These are phyloP conservation scores for Flexamia atlantica DNA, from an alignment of 2,888 invertebrate species.

Conservation along the genomic window DNA sequence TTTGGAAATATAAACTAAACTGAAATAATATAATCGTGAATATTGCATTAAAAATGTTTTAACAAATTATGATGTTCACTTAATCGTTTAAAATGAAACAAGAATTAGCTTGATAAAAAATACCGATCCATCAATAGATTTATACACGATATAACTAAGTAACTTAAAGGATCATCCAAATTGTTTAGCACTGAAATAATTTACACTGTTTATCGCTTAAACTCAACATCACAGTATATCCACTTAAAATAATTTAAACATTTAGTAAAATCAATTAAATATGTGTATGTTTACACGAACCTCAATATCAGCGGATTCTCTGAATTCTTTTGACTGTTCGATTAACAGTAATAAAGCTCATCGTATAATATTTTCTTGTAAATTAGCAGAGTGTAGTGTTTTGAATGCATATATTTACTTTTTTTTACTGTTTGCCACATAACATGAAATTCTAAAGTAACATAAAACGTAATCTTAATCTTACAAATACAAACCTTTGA, in stretches of 20 bases:
- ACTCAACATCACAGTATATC: not conserved
- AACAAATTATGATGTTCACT: not conserved
- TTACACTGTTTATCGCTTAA: not conserved
- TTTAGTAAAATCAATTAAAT: no score
- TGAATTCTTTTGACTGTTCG: not conserved
- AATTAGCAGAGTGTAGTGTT: not conserved
- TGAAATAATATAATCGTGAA: no score
- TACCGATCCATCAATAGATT: not conserved
- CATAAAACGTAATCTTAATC: slow-evolving; percentile 12
- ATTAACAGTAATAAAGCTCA: slow-evolving; percentile 15
- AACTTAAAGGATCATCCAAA: not conserved
- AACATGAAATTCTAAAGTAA: not conserved
- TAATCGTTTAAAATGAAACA: not conserved
- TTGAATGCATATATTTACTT: not conserved
- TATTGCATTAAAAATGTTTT: not conserved
- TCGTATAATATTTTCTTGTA: not conserved
- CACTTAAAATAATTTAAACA: slow-evolving; percentile 23
- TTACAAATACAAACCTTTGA: no score
- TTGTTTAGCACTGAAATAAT: not conserved
- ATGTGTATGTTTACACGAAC: no score
- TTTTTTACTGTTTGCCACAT: no score
- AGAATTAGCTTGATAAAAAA: not conserved
- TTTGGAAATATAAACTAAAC: no score
- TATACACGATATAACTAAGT: not conserved
- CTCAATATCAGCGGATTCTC: no score